phyloP scores from a whole-genome alignment of 2,888 invertebrate species.

The Subacronicta megacephala region DNA sequence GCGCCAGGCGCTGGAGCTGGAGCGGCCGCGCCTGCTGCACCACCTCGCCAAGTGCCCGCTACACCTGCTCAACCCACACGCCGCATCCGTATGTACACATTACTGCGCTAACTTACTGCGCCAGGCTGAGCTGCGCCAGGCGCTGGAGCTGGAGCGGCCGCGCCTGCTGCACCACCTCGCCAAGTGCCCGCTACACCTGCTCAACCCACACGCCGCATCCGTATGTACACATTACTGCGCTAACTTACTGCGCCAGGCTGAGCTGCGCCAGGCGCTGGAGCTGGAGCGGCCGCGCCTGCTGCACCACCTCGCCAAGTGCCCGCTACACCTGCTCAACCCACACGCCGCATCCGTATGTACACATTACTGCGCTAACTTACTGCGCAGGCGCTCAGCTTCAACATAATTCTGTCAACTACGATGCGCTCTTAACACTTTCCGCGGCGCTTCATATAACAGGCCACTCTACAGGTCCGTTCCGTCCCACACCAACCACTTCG shows the following conservation, averaged over 20 bases:
- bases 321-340: no score
- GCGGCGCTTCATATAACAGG: no score
- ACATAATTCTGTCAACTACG: no score
- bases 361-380: no score
- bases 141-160: conserved; percentile 89
- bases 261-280: no score
- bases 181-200: conserved; percentile 46
- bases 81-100: conserved; percentile 63
- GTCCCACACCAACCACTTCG: no score
- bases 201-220: conserved; percentile 64
- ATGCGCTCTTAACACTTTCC: no score
- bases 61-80: conserved; percentile 62
- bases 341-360: no score
- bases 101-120: not conserved
- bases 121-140: conserved; percentile 91
- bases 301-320: no score
- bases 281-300: no score
- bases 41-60: conserved; percentile 42
- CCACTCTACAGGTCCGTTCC: no score
- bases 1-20: conserved; percentile 91
- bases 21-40: conserved; percentile 64
- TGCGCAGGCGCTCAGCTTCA: no score
- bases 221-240: conserved; percentile 59
- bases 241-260: not conserved
- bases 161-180: conserved; percentile 24